Conservation (phyloP, 2,113 vertebrate species). For the Lampris megalopsis region DNA sequence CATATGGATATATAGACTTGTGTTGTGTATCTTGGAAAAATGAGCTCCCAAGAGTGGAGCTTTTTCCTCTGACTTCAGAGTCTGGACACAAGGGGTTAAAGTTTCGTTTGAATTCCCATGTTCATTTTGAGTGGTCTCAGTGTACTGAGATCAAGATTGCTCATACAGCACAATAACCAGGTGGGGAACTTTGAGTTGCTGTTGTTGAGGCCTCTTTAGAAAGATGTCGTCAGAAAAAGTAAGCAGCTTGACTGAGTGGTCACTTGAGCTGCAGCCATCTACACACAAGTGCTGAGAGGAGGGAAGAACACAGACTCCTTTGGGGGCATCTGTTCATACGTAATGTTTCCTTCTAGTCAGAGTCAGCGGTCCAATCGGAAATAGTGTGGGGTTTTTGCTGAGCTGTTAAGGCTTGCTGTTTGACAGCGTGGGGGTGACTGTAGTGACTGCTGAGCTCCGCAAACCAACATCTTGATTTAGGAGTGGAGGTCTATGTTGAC, state of each 20-base stretch:
- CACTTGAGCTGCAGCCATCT: slow-evolving; percentile 43
- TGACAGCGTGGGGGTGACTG: slow-evolving; percentile 12
- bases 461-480: slow-evolving; percentile 4
- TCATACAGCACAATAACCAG: background rate
- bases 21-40: no score
- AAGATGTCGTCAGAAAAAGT: background rate
- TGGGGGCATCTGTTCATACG: slow-evolving; percentile 23
- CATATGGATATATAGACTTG: no score
- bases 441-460: background rate
- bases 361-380: slow-evolving; percentile 30
- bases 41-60: no score
- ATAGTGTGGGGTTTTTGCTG: slow-evolving; percentile 3
- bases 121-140: background rate
- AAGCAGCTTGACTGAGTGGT: slow-evolving; percentile 33
- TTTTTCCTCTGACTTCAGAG: no score
- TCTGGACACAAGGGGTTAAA: no score
- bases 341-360: slow-evolving; percentile 17
- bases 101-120: background rate
- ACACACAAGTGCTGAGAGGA: slow-evolving; percentile 32
- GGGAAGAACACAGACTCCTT: slow-evolving; percentile 37
- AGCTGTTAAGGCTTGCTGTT: background rate
- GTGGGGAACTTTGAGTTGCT: background rate
- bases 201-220: background rate
- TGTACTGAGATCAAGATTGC: background rate
- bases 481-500: slow-evolving; percentile 2